Base-by-base conservation (phyloP, 2,113 vertebrate species). In the Zosterops borbonicus region DNA sequence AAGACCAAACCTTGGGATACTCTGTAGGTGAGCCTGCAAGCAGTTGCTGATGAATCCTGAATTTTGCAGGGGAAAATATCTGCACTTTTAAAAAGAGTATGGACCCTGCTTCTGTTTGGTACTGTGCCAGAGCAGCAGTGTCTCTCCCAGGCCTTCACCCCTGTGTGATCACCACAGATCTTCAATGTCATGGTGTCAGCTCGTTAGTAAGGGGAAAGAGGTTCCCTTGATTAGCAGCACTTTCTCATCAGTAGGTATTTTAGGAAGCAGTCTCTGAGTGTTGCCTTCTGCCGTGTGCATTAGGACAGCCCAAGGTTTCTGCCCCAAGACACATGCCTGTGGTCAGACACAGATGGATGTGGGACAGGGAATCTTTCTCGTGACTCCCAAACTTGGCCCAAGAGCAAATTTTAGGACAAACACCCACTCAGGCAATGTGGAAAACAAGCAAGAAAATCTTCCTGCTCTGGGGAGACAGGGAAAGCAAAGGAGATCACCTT, bases 201-300 rank as follows among this genome's bases (percentile, higher is more conserved):
- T 94, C 16, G 0, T 87, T 65, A 85, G 47, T 3, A 29, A 42
- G 17, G 55, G 23, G 50, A 80, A 80, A 42, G 42, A 90, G n/a
- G 25, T 73, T 50, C 24, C 63, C 79, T 83, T 92, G 75, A 92
- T 93, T 95, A 88, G 73, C 10, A 44, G 49, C 16, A 16, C n/a
- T 87, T 37, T 65, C 63, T 86, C 67, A 50, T 65, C 63, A 42
- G 68, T 1, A 59, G 68, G 35, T 94, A 90, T 88, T 94, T 88
- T 90, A 67, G 88, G 88, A 90, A 95, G 76, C 25, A 58, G 12
- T 8, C 50, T 83, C 69, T 46, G 62, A 85, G 63, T 16, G 25
- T 53, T 80, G 27, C 31, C 35, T 81, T 47, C 71, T 58, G 59
- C 3, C 1, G 35, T 3, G 14, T 16, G 35, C 0, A 0, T 24